Evolutionary conservation across 2,888 invertebrate genomes (phyloP), one percentile per base, ranked within the genome.

Genomic region (Eupithecia vulgata): DNA sequence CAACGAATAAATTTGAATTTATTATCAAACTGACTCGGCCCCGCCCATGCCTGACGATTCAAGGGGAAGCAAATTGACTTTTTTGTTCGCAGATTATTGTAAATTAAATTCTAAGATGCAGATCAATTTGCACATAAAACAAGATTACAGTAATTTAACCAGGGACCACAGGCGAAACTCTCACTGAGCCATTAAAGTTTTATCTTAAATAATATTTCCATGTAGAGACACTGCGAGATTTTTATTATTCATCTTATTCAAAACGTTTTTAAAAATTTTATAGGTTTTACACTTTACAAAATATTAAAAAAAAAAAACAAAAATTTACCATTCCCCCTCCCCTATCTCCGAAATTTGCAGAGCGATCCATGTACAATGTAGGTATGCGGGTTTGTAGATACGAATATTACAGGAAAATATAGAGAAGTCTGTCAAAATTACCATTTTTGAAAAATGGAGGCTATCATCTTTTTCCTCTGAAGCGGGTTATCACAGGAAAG

Each of bases 1-100:
- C 93, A 88, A 87, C 90, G 94, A 94, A 94, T 94, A 94, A 92
- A 94, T 94, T 94, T 94, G 92, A 93, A 94, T 94, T 87, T 90
- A 92, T 94, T 93, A 93, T 88, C 88, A 84, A 89, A 89, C 87
- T 88, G 92, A 91, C 90, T 90, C 81, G 85, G 78, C 83, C 86
- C 86, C 90, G 89, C 91, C 90, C 40, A 65, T 13, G 87, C 84
- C 81, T 87, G 85, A 85, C 89, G 87, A 88, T 86, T 87, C 85
- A 84, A 89, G 93, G 93, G 94, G 93, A 90, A 87, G 81, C 80
- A 90, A 93, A 93, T 94, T 92, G 93, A 89, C 89, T 93, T 91
- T 87, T 82, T 82, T 76, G 76, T 77, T 76, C 68, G 73, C 73
- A 72, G 62, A 70, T 72, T 70, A 72, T 71, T 73, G 64, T 35